Base-by-base conservation (phyloP, 2,113 vertebrate species). In the Ictalurus furcatus region DNA sequence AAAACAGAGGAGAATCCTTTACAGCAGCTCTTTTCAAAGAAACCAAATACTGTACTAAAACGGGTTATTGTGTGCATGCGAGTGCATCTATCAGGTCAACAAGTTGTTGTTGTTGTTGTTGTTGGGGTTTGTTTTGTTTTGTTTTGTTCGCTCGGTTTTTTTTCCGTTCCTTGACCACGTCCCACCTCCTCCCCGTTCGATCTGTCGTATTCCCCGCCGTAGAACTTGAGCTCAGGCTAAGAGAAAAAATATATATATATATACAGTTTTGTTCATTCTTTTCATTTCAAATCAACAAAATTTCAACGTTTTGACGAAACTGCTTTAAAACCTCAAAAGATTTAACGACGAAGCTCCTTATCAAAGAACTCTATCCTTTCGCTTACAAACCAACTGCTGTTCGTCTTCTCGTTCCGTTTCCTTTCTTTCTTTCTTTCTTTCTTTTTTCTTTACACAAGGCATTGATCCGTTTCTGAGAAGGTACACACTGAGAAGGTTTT, bases 11-110 rank as follows among this genome's bases (percentile, higher is more conserved):
- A 63, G 61, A 58, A 71, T 83, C 65, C 34, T 83, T 76, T 40
- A 78, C 54, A 58, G 40, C 79, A 82, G 44, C 56, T 88, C 40
- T 80, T 74, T 74, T 65, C 30, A 67, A 87, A 71, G 79, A 90
- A 90, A 90, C 89, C 89, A 90, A 90, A 90, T 87, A 87, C 87
- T 85, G 82, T 69, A 85, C 74, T 88, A 81, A 88, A 88, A 88
- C 89, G 86, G 86, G 89, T 90, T 71, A 80, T 61, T 74, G 86
- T 61, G 67, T 86, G 73, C 87, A 76, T 65, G 85, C 63, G 63
- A 90, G 87, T 44, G 86, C 80, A 86, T 82, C 48, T 74, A 81
- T 89, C 88, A 89, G 88, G 88, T 89, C 88, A 79, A 69, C 14
- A 17, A 48, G 3, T 54, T 56, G 21, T 82, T 73, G 30, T 44